phyloP scores from a whole-genome alignment of 2,888 invertebrate genomes.

The Lysandra coridon region DNA sequence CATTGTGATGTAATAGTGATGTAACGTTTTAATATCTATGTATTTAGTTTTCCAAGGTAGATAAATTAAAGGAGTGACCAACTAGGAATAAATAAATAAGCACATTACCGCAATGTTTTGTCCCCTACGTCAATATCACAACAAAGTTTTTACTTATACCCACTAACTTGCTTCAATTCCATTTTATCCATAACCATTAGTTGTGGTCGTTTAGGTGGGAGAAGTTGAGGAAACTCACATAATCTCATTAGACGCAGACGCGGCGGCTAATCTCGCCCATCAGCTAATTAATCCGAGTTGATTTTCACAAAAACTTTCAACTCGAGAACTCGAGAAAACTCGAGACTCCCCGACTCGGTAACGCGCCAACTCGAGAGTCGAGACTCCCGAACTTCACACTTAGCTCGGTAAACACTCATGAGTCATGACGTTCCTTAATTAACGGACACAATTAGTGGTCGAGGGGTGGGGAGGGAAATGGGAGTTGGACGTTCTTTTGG shows the following conservation, averaged over 20 bases:
- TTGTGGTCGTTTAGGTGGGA: slow-evolving; percentile 71
- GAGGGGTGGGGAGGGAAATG: slow-evolving; percentile 66
- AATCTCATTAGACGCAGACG: slow-evolving; percentile 76
- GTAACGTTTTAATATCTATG: too few relatives aligned
- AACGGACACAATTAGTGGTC: slow-evolving; percentile 81
- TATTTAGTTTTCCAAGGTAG: too few relatives aligned
- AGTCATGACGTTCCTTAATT: slow-evolving; percentile 81
- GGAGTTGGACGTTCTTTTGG: slow-evolving; percentile 13
- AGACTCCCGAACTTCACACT: slow-evolving; percentile 76
- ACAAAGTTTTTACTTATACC: slow-evolving; percentile 36
- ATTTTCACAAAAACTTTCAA: slow-evolving; percentile 78
- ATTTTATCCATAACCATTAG: slow-evolving; percentile 43
- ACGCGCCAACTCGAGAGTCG: slow-evolving; percentile 48
- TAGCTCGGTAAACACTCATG: slow-evolving; percentile 80
- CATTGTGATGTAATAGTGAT: too few relatives aligned
- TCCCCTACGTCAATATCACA: neutral
- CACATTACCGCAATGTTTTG: neutral
- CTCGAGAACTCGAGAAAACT: slow-evolving; percentile 60
- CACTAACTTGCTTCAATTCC: slow-evolving; percentile 31
- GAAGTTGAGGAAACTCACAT: slow-evolving; percentile 75
- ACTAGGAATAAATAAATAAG: neutral
- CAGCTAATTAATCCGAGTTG: slow-evolving; percentile 80
- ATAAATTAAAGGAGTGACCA: neutral
- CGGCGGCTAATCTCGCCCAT: slow-evolving; percentile 75
- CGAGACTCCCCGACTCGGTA: slow-evolving; percentile 48